Evolutionary conservation across 2,113 vertebrate genomes (phyloP), one percentile per base, ranked within the genome.

Genomic region (Cricetomys ansorgei): DNA sequence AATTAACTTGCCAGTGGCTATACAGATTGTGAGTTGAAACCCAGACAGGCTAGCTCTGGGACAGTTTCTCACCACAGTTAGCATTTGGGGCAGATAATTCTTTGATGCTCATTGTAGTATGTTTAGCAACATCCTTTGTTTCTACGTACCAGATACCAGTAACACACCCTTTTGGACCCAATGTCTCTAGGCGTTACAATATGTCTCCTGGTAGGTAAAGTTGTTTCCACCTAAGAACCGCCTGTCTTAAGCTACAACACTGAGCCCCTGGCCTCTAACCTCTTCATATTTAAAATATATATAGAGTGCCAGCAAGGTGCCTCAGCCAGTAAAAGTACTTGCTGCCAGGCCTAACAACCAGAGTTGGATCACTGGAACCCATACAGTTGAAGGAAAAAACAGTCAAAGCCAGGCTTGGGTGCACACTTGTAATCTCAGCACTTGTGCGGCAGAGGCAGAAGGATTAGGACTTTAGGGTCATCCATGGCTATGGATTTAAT

Each of bases 261-360:
- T 70, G 48, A 67, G 4, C 23, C 55, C 50, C 43, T 55, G 4
- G 45, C 16, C 15, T 86, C 9, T 43, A 95, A 25, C 23, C 50
- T 83, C 53, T 94, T 96, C 45, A 25, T 64, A 72, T 72, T 80
- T 93, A 43, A 86, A 76, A 76, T 89, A 37, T 19, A 43, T 55
- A 37, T 19, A 16, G 37, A 23, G 31, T 67, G 80, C 27, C 8
- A 1, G 1, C 17, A 9, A 34, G 62, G 62, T 48, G 40, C 40
- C 27, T 37, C 76, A 53, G 77, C 50, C 48, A 53, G 48, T 5
- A 79, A 53, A 53, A 16, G 75, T 53, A 27, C 45, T 50, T 48
- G 73, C 27, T 31, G 73, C 29, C 48, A 21, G 48, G 16, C 75
- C 11, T 50, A 34, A 50, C 75, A 53, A 50, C 15, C 12, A 19